phyloP scores from a whole-genome alignment of 2,888 invertebrate genomes.

The Lapara coniferarum region DNA sequence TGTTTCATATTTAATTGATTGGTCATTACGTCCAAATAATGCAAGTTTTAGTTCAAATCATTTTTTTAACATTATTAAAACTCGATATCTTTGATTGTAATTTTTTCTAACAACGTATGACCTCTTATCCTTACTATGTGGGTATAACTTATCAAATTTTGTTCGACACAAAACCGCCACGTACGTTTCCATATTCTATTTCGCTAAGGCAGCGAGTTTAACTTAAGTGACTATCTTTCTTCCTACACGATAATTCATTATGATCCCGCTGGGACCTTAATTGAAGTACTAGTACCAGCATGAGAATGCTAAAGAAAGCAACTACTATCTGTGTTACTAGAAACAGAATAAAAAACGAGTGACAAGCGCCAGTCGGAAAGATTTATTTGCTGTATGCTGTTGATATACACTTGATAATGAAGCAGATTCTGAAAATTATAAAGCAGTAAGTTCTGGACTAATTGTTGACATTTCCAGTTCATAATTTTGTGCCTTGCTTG shows the following conservation, averaged over 20 bases:
- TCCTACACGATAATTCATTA: constrained; percentile 52
- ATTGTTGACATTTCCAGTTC: no score
- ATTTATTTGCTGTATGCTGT: not conserved
- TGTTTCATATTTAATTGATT: no score
- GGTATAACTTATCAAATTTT: not conserved
- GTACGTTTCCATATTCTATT: constrained; percentile 39
- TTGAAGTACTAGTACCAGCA: constrained; percentile 12
- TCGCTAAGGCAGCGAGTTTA: constrained; percentile 50
- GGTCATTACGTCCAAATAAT: no score
- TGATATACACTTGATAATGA: not conserved
- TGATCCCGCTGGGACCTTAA: constrained; percentile 37
- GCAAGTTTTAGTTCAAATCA: no score
- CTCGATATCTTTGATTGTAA: not conserved
- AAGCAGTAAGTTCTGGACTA: no score
- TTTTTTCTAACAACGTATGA: no score
- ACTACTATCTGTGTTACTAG: not conserved
- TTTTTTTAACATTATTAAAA: not conserved
- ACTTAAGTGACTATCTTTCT: constrained; percentile 54
- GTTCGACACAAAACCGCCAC: not conserved
- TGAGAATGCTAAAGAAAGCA: not conserved
- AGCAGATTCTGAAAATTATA: no score
- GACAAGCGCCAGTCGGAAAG: not conserved
- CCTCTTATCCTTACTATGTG: no score
- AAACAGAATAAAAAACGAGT: not conserved
- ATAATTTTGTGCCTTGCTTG: no score